These are phyloP conservation scores for Cyclura pinguis DNA, from an alignment of 2,797 vertebrate genomes.

Conservation along the genomic window DNA sequence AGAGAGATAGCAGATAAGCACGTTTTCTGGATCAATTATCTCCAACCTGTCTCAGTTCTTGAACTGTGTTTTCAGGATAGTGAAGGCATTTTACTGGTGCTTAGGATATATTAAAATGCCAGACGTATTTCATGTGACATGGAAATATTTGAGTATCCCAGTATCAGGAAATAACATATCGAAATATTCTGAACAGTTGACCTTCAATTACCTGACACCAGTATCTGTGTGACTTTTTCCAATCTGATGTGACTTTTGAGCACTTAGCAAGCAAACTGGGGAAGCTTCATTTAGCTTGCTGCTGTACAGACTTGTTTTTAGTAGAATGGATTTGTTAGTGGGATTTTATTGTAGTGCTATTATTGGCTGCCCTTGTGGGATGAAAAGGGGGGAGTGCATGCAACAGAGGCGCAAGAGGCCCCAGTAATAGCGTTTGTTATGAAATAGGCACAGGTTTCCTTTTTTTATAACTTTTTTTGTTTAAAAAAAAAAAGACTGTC, in stretches of 20 bases:
- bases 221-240: conserved; percentile 50
- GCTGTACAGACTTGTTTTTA: conserved; percentile 79
- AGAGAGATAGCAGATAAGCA: accelerated
- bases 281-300: conserved; percentile 77
- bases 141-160: conserved; percentile 54
- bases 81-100: neutral
- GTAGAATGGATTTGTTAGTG: conserved; percentile 80
- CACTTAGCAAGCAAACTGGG: conserved; percentile 74
- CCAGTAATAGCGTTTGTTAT: conserved; percentile 80
- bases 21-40: neutral
- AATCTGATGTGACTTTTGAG: conserved; percentile 71
- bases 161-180: conserved; percentile 41
- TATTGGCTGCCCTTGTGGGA: conserved; percentile 79
- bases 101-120: conserved; percentile 13
- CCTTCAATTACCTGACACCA: conserved; percentile 59
- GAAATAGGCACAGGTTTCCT: conserved; percentile 77
- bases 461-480: conserved; percentile 70
- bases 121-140: conserved; percentile 44
- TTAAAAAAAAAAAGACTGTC: conserved; percentile 63
- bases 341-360: conserved; percentile 72
- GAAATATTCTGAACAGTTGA: conserved; percentile 35
- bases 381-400: conserved; percentile 76
- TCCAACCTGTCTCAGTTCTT: neutral
- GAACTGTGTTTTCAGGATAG: neutral
- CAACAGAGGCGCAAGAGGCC: conserved; percentile 76